Percentiles rank a stretch among this genome's conserved stretches.
phyloP scores from a whole-genome alignment of 2,113 vertebrate genomes.

The Paratilapia polleni region DNA sequence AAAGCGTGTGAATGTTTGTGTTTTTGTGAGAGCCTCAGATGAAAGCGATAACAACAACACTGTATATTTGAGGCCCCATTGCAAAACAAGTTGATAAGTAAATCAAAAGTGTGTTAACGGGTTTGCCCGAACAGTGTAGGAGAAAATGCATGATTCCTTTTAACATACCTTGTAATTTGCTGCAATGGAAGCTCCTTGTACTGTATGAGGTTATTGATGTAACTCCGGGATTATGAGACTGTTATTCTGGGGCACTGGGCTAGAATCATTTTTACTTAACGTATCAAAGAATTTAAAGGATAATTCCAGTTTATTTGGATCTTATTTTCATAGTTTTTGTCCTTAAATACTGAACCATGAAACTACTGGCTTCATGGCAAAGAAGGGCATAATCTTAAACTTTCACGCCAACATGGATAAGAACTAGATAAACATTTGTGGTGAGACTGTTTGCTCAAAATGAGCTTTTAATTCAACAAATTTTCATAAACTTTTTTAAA shows the following conservation, averaged over 20 bases:
- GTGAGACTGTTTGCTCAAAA: not conserved
- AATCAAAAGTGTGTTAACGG: slow-evolving; percentile 25
- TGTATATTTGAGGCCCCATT: slow-evolving; percentile 7
- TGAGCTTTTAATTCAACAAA: not conserved
- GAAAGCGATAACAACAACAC: slow-evolving; percentile 33
- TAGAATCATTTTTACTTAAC: not conserved
- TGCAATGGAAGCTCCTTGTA: not conserved
- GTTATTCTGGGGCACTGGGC: not conserved
- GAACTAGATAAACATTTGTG: not conserved
- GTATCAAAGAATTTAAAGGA: not conserved
- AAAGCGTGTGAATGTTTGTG: slow-evolving; percentile 40
- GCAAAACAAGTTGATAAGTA: slow-evolving; percentile 32
- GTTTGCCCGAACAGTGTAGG: not conserved
- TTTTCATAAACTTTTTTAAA: too few relatives aligned
- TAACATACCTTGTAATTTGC: not conserved
- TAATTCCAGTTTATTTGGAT: not conserved
- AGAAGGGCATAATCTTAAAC: not conserved
- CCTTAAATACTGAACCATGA: not conserved
- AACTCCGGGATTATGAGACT: not conserved
- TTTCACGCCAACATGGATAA: not conserved
- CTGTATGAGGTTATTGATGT: slow-evolving; percentile 11
- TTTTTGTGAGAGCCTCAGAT: slow-evolving; percentile 27
- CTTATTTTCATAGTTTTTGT: not conserved
- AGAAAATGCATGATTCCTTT: not conserved
- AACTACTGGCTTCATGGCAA: too few relatives aligned